Conservation (phyloP, 2,888 invertebrate genomes). For the Oasisia sp. region DNA sequence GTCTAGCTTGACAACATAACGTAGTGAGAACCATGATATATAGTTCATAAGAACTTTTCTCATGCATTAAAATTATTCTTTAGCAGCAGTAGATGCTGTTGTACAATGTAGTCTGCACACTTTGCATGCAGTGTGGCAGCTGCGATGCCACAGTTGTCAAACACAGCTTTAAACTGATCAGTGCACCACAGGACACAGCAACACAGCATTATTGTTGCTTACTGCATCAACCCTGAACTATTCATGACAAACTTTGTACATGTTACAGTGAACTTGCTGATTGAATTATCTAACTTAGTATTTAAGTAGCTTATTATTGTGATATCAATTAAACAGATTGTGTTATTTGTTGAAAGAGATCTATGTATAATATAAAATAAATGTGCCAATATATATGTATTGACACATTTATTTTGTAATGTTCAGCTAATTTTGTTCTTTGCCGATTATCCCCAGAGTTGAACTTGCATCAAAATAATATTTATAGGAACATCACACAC, state of each 20-base stretch:
- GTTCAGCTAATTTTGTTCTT: too few relatives aligned
- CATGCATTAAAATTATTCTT: background rate
- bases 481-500: too few relatives aligned
- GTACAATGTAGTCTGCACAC: background rate
- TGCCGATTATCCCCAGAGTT: too few relatives aligned
- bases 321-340: background rate
- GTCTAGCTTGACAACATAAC: background rate
- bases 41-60: background rate
- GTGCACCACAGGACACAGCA: background rate
- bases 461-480: too few relatives aligned
- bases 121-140: background rate
- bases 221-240: background rate
- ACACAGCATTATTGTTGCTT: background rate
- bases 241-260: background rate
- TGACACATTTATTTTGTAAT: too few relatives aligned
- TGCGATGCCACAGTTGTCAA: background rate
- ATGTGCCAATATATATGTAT: background rate
- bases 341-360: background rate
- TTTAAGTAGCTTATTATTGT: conserved; percentile 6
- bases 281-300: background rate
- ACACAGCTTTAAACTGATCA: background rate
- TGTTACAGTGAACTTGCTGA: background rate
- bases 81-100: background rate
- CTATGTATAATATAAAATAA: background rate
- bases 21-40: background rate